Base-by-base conservation (phyloP, 2,797 vertebrate genomes). In the Cuniculus paca region DNA sequence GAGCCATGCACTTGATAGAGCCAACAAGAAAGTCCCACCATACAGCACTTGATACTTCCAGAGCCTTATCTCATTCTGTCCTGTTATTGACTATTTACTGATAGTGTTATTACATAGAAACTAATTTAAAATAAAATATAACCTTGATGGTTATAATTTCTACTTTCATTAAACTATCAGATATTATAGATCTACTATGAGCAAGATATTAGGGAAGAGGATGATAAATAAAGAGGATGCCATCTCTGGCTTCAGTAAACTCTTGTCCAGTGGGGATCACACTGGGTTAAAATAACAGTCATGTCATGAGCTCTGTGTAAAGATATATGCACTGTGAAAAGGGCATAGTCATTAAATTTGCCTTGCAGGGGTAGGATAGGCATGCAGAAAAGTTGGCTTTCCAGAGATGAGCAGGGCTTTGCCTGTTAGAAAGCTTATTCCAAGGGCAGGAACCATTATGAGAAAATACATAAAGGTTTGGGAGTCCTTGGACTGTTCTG, bases 81-180 rank as follows among this genome's bases (percentile, higher is more conserved):
- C 20, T 82, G 14, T 72, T 36, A 78, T 65, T 85, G 60, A 75
- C 56, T 56, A 16, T 90, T 95, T 63, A 65, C 48, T 50, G 45
- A 81, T 61, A 12, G 22, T 2, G 39, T 42, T 60, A 70, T 88
- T 89, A 22, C 20, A 68, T 48, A 54, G 58, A 80, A 85, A 63
- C 60, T 90, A 80, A 65, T 88, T 77, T 88, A 56, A 91, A 92
- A 94, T 61, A 85, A 96, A 93, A 91, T 42, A 36, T 75, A 80
- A 84, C 52, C 17, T 92, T 92, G 39, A 86, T 39, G 72, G n/a
- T 82, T 92, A 45, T 74, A 42, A 63, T 90, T 91, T 92, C 65
- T 77, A 70, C 94, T 86, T 96, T 26, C 65, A 56, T 90, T 90
- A 94, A 90, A 89, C 9, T 58, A 78, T 58, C 20, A 58, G 45